Conservation (phyloP, 2,113 vertebrate species). For the Gallinago paraguaiae region DNA sequence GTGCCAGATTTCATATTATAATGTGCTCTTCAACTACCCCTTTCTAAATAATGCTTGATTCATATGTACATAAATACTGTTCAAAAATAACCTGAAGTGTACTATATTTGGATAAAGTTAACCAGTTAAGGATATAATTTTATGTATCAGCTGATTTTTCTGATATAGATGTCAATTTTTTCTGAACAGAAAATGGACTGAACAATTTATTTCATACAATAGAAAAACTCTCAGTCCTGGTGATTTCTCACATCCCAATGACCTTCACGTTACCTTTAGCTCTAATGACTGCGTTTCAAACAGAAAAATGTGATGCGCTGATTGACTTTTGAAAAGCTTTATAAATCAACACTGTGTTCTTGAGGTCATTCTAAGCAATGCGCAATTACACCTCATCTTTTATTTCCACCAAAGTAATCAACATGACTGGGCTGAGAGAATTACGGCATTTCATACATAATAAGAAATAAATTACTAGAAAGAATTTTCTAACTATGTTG, state of each 20-base stretch:
- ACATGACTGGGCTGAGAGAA: background rate
- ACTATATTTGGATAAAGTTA: background rate
- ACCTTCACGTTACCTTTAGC: conserved; percentile 14
- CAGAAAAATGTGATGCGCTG: background rate
- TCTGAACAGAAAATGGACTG: background rate
- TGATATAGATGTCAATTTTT: background rate
- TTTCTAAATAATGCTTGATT: background rate
- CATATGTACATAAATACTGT: background rate
- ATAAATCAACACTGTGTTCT: conserved; percentile 17
- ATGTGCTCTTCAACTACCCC: background rate
- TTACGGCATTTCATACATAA: conserved; percentile 13
- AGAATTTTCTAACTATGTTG: background rate
- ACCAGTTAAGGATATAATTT: background rate
- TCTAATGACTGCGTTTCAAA: background rate
- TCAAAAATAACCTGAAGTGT: background rate
- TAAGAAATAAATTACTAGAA: conserved; percentile 30
- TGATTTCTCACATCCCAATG: background rate
- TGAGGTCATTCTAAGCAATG: conserved; percentile 36
- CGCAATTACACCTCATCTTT: conserved; percentile 51
- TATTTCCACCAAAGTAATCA: conserved; percentile 48
- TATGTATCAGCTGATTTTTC: background rate
- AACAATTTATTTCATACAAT: background rate
- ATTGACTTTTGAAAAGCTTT: conserved; percentile 48
- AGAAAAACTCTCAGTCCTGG: background rate
- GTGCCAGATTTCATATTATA: background rate